Percentiles rank a stretch among this genome's conserved stretches.
phyloP scores from a whole-genome alignment of 2,888 invertebrate genomes.

The Lumbricus terrestris region DNA sequence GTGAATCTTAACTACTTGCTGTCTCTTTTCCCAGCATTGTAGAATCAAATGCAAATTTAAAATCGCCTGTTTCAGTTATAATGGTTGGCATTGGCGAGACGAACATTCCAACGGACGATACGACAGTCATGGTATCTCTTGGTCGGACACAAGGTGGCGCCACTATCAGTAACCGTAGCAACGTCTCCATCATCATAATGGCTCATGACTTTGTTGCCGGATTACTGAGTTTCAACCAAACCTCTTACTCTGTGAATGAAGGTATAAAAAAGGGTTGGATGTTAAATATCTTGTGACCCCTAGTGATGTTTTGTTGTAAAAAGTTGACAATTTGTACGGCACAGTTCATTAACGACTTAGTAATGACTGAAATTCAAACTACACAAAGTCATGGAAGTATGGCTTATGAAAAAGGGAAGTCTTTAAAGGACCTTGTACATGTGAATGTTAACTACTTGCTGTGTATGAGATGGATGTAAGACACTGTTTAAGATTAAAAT shows the following conservation, averaged over 20 bases:
- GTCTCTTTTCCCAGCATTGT: not conserved
- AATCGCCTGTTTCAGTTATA: slow-evolving; percentile 45
- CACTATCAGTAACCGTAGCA: slow-evolving; percentile 37
- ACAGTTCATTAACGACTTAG: too few species aligned
- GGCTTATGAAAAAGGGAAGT: too few species aligned
- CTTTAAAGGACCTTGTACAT: too few species aligned
- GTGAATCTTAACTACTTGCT: too few species aligned
- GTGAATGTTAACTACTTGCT: not conserved
- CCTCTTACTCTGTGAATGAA: slow-evolving; percentile 50
- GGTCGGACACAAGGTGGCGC: slow-evolving; percentile 50
- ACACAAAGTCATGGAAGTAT: too few species aligned
- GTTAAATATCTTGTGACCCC: not conserved
- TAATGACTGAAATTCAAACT: too few species aligned
- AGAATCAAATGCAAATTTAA: not conserved
- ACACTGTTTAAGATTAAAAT: not conserved
- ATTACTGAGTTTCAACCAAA: slow-evolving; percentile 47
- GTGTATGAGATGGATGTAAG: not conserved
- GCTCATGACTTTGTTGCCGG: slow-evolving; percentile 58
- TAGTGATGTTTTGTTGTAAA: not conserved
- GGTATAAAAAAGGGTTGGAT: slow-evolving; percentile 40
- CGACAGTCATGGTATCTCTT: slow-evolving; percentile 48
- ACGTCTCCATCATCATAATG: slow-evolving; percentile 48
- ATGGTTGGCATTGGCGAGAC: slow-evolving; percentile 55
- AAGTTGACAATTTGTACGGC: too few species aligned
- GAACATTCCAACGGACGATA: slow-evolving; percentile 48